phyloP scores from a whole-genome alignment of 2,113 vertebrate species.

The Xenopus laevis region DNA sequence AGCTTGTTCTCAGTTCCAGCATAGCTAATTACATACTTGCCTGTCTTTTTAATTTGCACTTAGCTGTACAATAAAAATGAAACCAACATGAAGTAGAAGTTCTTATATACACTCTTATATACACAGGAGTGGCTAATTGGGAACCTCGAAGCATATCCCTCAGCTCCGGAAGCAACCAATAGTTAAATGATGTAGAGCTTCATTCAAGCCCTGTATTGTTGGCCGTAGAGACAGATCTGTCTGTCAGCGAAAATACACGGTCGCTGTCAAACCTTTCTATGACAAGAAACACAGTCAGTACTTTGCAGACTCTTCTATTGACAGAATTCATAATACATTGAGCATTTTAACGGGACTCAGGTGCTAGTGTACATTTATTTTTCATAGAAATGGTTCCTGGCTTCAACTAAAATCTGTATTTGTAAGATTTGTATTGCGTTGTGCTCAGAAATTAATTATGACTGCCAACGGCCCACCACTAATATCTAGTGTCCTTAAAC shows the following conservation, averaged over 20 bases:
- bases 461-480: too few relatives aligned
- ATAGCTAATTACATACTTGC: slow-evolving; percentile 41
- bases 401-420: too few relatives aligned
- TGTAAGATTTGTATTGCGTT: too few relatives aligned
- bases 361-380: too few relatives aligned
- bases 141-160: slow-evolving; percentile 29
- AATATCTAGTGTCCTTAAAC: too few relatives aligned
- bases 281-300: slow-evolving; percentile 1
- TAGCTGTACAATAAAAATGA: slow-evolving; percentile 31
- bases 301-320: too few relatives aligned
- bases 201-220: slow-evolving; percentile 8
- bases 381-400: too few relatives aligned
- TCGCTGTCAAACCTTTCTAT: slow-evolving; percentile 2
- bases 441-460: too few relatives aligned
- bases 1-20: slow-evolving; percentile 32
- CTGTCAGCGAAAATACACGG: neutral
- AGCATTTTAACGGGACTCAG: too few relatives aligned
- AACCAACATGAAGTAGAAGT: slow-evolving; percentile 37
- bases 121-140: slow-evolving; percentile 40
- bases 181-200: slow-evolving; percentile 28
- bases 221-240: too few relatives aligned
- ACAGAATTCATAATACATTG: too few relatives aligned
- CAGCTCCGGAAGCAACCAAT: slow-evolving; percentile 25
- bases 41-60: slow-evolving; percentile 42
- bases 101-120: slow-evolving; percentile 40